Evolutionary conservation across 1,140 invertebrate species (phyloP), one percentile per base, ranked within the genome.

Genomic region (Dreissena polymorpha): DNA sequence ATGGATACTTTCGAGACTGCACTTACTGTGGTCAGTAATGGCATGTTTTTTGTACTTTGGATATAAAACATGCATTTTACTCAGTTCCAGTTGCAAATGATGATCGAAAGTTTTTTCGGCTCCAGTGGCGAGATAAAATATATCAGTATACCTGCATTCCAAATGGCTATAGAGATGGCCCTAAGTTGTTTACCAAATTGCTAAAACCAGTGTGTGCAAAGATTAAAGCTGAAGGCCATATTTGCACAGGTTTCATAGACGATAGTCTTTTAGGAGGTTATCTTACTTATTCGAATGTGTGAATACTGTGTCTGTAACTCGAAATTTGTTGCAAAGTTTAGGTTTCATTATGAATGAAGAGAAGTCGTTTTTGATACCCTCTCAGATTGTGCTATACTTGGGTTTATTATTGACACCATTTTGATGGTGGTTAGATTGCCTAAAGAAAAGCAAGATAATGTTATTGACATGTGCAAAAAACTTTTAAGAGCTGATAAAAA

Each of bases 361-460:
- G n/a, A 86, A 86, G 50, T 86, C 84, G 25, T 51, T 53, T 64
- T 64, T 83, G 18, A 83, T 50, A 29, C 18, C 65, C 76, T 77
- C 50, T 64, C 50, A 29, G 83, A 50, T 70, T 53, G 50, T 80
- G 10, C 13, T 63, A 39, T 55, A 51, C n/a, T 86, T n/a, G 84
- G 86, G 13, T 76, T 68, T 73, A 50, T 71, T 51, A 74, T 87
- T 60, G 73, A 86, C 74, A 71, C 76, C 25, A 27, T 25, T 3
- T 18, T 50, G 10, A 81, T 86, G 65, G 70, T 55, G 6, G 80
- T 83, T 14, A 72, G 29, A 16, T 73, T 85, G 25, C 67, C 84
- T 12, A n/a, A 25, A 55, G 55, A 70, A 10, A 83, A 72, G 71
- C 53, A 71, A 39, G 5, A 70, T 64, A 69, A 69, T 55, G 79